Conservation (phyloP, 2,113 vertebrate genomes). For the Gymnocephalus cernua region DNA sequence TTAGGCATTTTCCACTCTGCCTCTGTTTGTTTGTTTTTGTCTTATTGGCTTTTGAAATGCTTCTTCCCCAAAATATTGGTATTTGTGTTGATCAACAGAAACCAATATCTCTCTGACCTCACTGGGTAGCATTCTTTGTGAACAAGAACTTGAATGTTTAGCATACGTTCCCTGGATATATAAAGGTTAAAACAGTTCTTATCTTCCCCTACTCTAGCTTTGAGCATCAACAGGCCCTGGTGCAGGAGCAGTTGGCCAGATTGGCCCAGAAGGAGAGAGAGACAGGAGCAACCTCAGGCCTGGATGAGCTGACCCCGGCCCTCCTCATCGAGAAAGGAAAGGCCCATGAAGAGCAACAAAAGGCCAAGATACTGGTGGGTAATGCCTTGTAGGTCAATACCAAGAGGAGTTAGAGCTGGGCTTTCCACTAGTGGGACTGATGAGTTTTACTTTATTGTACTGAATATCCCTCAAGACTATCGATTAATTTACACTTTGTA, state of each 20-base stretch:
- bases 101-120: background rate
- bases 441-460: background rate
- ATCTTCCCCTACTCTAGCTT: slow-evolving; percentile 78
- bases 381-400: background rate
- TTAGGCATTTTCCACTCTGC: no score
- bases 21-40: no score
- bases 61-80: background rate
- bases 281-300: slow-evolving; percentile 41
- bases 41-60: background rate
- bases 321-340: slow-evolving; percentile 74
- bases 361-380: slow-evolving; percentile 87
- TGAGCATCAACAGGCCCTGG: slow-evolving; percentile 86
- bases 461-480: background rate
- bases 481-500: background rate
- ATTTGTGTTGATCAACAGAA: background rate
- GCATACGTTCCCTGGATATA: background rate
- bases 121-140: background rate
- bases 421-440: background rate
- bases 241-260: slow-evolving; percentile 87
- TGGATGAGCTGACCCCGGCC: slow-evolving; percentile 68
- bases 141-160: slow-evolving; percentile 1
- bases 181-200: slow-evolving; percentile 22
- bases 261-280: slow-evolving; percentile 85
- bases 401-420: background rate
- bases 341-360: slow-evolving; percentile 80